Base-by-base conservation (phyloP, 2,113 vertebrate genomes). In the Misgurnus anguillicaudatus region DNA sequence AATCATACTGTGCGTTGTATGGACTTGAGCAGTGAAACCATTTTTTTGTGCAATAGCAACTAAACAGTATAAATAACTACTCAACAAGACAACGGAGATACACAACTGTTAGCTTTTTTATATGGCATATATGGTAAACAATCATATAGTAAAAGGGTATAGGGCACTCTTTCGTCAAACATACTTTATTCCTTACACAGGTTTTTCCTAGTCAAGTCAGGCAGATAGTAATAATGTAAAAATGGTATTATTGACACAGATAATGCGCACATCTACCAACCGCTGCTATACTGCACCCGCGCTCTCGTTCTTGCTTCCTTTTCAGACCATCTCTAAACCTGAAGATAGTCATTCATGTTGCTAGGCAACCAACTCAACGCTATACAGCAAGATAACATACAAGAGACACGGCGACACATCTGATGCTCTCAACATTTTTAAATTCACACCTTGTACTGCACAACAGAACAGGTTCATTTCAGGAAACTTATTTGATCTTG, bases 321-420 rank as follows among this genome's bases (percentile, higher is more conserved):
- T 84, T 21, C 31, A 67, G 81, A 83, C 84, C 85, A 89, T 87
- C 85, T 85, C 53, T 55, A 70, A 79, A 83, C 79, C 87, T 84
- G 89, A 85, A 58, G 87, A 89, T 83, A 82, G 64, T 81, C 85
- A 82, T 86, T 80, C 85, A 89, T 57, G 92, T 92, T 93, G 91
- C 90, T 88, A 91, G 87, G 91, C 89, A 91, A 92, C 92, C 74
- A 55, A 82, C 74, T 88, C 79, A 86, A 57, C 91, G 86, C 89
- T 82, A 88, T 86, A 88, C 85, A 89, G 89, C 85, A 89, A 85
- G 77, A 84, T 86, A 87, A 85, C 85, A 87, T 86, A 85, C 67
- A 85, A 89, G 79, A 77, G 69, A 83, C 84, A 74, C 83, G 85
- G 85, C 75, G 82, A 85, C 79, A 84, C 41, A 72, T 68, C 63